phyloP scores from a whole-genome alignment of 1,140 invertebrate genomes.

The Hycleus phaleratus region DNA sequence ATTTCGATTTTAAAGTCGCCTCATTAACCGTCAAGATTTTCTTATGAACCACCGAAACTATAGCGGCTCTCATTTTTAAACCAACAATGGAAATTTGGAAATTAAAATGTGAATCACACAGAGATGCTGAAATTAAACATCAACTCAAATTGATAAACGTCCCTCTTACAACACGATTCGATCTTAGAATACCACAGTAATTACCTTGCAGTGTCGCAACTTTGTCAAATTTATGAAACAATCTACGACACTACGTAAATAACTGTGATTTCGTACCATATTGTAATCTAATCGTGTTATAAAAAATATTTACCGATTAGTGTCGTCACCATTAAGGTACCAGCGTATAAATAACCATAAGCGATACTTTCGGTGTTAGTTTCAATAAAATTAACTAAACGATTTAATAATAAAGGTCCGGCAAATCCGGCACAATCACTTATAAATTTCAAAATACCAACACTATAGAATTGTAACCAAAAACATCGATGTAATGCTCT shows the following conservation, averaged over 20 bases:
- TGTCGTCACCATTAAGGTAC: slow-evolving; percentile 58
- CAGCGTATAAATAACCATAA: slow-evolving; percentile 75
- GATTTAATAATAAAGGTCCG: slow-evolving; percentile 81
- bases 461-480: slow-evolving; percentile 78
- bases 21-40: slow-evolving; percentile 65
- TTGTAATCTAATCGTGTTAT: no score
- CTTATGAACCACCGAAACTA: slow-evolving; percentile 78
- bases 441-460: slow-evolving; percentile 81
- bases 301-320: slow-evolving; percentile 48
- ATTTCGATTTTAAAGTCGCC: slow-evolving; percentile 49
- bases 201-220: neutral
- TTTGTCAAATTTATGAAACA: neutral
- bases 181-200: no score
- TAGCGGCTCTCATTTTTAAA: slow-evolving; percentile 76
- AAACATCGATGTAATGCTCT: slow-evolving; percentile 73
- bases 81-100: slow-evolving; percentile 79
- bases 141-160: no score
- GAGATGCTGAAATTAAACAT: slow-evolving; percentile 47
- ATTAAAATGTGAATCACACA: slow-evolving; percentile 83
- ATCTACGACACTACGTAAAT: no score
- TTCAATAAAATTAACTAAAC: slow-evolving; percentile 74
- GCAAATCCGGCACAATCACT: slow-evolving; percentile 78
- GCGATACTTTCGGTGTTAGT: slow-evolving; percentile 55
- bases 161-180: no score
- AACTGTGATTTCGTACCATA: no score